Evolutionary conservation across 1,140 invertebrate species (phyloP), one percentile per base, ranked within the genome.

Genomic region (Drosophila pruinosa): DNA sequence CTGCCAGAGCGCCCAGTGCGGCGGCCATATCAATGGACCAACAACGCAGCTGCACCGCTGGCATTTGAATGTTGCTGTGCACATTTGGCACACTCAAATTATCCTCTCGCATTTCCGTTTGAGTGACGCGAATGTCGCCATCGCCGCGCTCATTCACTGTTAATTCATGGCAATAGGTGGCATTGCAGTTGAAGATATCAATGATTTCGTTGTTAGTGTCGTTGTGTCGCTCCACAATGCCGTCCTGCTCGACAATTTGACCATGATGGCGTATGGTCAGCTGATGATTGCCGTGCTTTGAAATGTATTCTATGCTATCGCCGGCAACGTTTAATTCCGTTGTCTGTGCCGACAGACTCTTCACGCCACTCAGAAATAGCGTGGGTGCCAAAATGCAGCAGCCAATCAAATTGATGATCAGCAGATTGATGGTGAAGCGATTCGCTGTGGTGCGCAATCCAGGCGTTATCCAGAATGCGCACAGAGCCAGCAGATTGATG

Each of bases 1-100:
- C 94, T 0, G 95, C 95, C 15, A 97, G 92, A 1, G 95, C 93
- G 10, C 90, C 90, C 64, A 91, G 54, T 3, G 90, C 90, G 1
- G 90, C 90, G 0, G 90, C 75, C 85, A 91, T 89, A 26, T 91
- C 90, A 8, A 91, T 89, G 17, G 90, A 90, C 90, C 90, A 91
- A 36, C 89, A 91, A n/a, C 90, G 73, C 28, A 85, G 58, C 54
- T 86, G 47, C 28, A 85, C 77, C 1, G 69, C 47, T 3, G 83
- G 78, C 58, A 75, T 26, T 10, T 19, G 41, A 2, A 56, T 47
- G 52, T 52, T 52, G 43, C 47, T 15, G 7, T 19, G 52, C 12
- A 28, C 58, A 15, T 50, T 41, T 0, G 56, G 43, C 24, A 53
- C 43, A n/a, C 82, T 81, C 19, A 89, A 61, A 19, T 89, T 89